Conservation (phyloP, 1,140 invertebrate genomes). For the Hypothenemus hampei region DNA sequence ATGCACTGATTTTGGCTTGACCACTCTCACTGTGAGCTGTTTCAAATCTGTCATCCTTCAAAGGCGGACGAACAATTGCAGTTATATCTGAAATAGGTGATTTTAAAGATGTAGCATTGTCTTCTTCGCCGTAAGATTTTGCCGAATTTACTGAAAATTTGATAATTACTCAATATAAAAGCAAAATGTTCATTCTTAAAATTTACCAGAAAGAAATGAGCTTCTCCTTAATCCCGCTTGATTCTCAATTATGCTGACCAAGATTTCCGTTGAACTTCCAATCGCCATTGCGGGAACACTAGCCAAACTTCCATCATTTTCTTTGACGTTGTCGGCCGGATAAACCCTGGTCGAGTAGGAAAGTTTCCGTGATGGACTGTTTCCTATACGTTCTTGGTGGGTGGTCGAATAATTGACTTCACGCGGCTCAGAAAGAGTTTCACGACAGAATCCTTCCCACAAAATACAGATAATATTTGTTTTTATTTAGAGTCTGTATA, state of each 20-base stretch:
- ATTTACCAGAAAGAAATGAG: slow-evolving; percentile 31
- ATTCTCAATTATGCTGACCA: slow-evolving; percentile 40
- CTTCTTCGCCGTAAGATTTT: neutral
- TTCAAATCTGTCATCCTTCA: neutral
- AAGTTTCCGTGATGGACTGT: slow-evolving; percentile 11
- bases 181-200: too few species aligned
- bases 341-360: slow-evolving; percentile 25
- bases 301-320: slow-evolving; percentile 30
- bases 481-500: slow-evolving; percentile 2
- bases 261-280: slow-evolving; percentile 38
- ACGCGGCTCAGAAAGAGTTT: slow-evolving; percentile 37
- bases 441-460: slow-evolving; percentile 34
- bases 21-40: too few species aligned
- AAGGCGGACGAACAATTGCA: slow-evolving; percentile 22
- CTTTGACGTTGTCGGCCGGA: slow-evolving; percentile 12
- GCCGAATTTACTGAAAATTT: neutral
- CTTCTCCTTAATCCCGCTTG: slow-evolving; percentile 34
- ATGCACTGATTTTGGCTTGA: neutral
- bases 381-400: slow-evolving; percentile 9
- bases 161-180: too few species aligned
- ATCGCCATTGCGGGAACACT: slow-evolving; percentile 39
- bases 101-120: slow-evolving; percentile 17
- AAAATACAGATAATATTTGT: neutral
- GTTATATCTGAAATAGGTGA: slow-evolving; percentile 39
- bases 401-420: slow-evolving; percentile 23